These are phyloP conservation scores for Morelia viridis DNA, from an alignment of 2,797 vertebrate genomes.

Conservation along the genomic window DNA sequence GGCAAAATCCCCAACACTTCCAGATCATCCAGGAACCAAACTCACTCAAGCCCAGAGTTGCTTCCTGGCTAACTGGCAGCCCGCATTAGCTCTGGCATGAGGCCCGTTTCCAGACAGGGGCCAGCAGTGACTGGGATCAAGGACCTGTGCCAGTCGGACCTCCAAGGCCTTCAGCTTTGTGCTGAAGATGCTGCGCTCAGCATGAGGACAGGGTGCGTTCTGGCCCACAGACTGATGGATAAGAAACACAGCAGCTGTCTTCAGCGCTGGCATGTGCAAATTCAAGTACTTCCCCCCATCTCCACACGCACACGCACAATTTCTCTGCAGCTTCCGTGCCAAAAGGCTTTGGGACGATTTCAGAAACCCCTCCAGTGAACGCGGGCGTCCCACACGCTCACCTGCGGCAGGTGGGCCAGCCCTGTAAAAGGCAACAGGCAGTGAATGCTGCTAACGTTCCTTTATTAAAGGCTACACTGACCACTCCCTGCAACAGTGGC, in stretches of 20 bases:
- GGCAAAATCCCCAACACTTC: background rate
- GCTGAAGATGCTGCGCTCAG: too few relatives aligned
- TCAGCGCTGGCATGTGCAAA: background rate
- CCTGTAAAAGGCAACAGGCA: constrained; percentile 38
- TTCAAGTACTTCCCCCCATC: background rate
- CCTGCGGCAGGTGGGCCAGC: background rate
- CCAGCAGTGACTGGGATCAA: too few relatives aligned
- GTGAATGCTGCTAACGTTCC: constrained; percentile 65
- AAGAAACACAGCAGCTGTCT: background rate
- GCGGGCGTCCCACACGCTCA: rapidly evolving
- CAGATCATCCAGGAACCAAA: background rate
- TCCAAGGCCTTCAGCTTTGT: too few relatives aligned
- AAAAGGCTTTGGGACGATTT: background rate
- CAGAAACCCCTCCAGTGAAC: background rate
- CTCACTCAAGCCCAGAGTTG: background rate
- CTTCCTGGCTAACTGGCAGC: background rate
- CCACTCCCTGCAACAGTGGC: constrained; percentile 70
- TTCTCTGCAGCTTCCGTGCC: background rate
- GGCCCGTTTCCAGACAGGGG: background rate
- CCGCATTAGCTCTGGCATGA: background rate
- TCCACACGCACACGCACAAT: too few relatives aligned
- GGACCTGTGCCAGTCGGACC: background rate
- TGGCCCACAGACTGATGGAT: background rate
- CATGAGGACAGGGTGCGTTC: background rate
- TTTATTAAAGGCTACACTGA: constrained; percentile 75